Base-by-base conservation (phyloP, 2,113 vertebrate species). In the Pogona vitticeps region DNA sequence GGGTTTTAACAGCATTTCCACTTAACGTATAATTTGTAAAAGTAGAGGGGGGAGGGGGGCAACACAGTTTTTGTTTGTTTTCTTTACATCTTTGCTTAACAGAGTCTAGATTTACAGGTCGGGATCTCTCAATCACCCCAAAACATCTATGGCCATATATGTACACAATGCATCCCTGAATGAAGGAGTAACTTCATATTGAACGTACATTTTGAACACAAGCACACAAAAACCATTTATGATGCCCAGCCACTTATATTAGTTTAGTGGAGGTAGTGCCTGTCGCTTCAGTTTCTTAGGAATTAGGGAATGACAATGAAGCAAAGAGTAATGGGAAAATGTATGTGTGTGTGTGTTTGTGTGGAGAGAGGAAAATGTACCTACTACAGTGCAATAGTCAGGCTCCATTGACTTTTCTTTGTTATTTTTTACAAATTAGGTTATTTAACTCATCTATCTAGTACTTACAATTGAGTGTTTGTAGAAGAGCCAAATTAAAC, bases 1-100 rank as follows among this genome's bases (percentile, higher is more conserved):
- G 95, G 70, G 80, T 92, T 52, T 92, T 73, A 46, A 92, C 75
- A 87, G 83, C 93, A 71, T 81, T 95, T 95, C 67, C 76, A 90
- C 90, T 52, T 68, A 61, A 84, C 88, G 15, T 86, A 87, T 65
- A 92, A 94, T 94, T 92, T 94, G 87, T 94, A 52, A 52, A 52
- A 67, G 65, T 26, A 28, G 23, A 28, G 10, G 23, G 61, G 18
- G 61, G 61, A 63, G 20, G 18, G 61, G 23, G 26, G 23, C 23
- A 28, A 84, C 36, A 72, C 77, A 59, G 61, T 26, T 91, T 93
- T 91, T 71, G 87, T 26, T 68, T 91, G 67, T 36, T 86, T 26
- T 28, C 88, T 91, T 92, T 89, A 28, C 33, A 88, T 73, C 52
- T 85, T 84, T 82, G 23, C 12, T 86, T 71, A 28, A 1, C 13